These are phyloP conservation scores for Omphaloscelis lunosa DNA, from an alignment of 2,888 invertebrate species.

Conservation along the genomic window DNA sequence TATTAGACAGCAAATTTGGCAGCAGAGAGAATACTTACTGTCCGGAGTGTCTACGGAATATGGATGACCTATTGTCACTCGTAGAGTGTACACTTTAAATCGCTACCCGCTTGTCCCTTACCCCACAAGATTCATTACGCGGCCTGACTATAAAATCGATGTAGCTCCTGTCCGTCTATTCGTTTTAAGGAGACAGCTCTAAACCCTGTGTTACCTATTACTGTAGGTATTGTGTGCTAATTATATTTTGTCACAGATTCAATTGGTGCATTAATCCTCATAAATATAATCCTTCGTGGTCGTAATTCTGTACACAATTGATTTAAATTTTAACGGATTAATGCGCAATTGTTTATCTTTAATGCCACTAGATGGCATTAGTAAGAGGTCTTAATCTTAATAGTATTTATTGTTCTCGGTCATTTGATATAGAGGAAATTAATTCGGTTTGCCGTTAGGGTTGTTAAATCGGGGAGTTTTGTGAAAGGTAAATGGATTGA, in stretches of 20 bases:
- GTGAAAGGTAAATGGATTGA: not conserved
- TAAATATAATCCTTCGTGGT: conserved; percentile 31
- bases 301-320: conserved; percentile 43
- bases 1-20: no score
- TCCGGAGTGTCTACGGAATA: no score
- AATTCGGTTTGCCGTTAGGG: conserved; percentile 30
- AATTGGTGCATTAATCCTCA: conserved; percentile 58
- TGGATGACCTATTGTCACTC: no score
- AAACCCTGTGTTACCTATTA: conserved; percentile 50
- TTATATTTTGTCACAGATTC: conserved; percentile 66
- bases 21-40: no score
- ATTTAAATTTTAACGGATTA: conserved; percentile 42
- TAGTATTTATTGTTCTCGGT: not conserved
- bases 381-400: not conserved
- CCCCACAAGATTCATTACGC: conserved; percentile 61
- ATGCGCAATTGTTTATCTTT: conserved; percentile 41
- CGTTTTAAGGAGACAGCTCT: conserved; percentile 60
- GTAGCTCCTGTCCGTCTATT: conserved; percentile 61
- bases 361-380: conserved; percentile 46
- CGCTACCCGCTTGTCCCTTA: conserved; percentile 44
- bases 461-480: conserved; percentile 6
- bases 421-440: not conserved
- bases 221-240: conserved; percentile 69
- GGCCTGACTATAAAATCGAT: conserved; percentile 71
- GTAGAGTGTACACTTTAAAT: not conserved